Percentiles rank a stretch among this genome's conserved stretches.
phyloP scores from a whole-genome alignment of 2,888 invertebrate species.

The Agriopis aurantiaria region DNA sequence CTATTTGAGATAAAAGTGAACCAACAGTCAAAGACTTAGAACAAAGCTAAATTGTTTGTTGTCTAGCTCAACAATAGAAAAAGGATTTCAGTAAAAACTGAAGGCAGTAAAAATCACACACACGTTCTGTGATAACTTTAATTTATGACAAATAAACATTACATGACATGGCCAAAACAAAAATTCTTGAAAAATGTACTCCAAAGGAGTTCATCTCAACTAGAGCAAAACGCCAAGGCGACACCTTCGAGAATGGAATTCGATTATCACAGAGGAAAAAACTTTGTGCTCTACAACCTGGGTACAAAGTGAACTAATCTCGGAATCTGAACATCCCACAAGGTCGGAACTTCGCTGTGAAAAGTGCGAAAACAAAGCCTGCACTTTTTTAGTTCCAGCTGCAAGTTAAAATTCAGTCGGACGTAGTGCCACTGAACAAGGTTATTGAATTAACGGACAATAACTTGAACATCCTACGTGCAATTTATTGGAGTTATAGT shows the following conservation, averaged over 20 bases:
- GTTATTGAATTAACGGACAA: constrained; percentile 61
- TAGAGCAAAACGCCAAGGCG: constrained; percentile 34
- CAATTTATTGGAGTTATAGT: constrained; percentile 65
- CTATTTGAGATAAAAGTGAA: constrained; percentile 48
- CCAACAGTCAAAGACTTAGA: constrained; percentile 43
- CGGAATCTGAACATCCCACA: constrained; percentile 66
- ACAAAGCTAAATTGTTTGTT: constrained; percentile 38
- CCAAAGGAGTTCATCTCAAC: constrained; percentile 6
- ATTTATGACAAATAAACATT: background rate
- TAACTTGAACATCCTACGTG: constrained; percentile 52
- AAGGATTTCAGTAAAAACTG: background rate
- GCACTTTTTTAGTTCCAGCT: constrained; percentile 55
- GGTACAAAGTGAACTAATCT: constrained; percentile 73
- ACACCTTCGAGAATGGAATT: constrained; percentile 53
- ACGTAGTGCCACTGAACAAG: constrained; percentile 43
- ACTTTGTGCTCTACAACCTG: constrained; percentile 61
- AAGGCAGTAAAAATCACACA: no score
- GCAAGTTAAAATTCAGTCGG: constrained; percentile 63
- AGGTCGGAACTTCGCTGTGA: constrained; percentile 64
- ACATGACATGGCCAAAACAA: background rate
- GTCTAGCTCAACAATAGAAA: constrained; percentile 15
- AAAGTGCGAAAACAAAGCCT: constrained; percentile 59
- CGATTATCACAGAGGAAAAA: constrained; percentile 65
- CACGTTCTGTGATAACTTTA: no score
- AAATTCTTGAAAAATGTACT: background rate